phyloP scores from a whole-genome alignment of 2,888 invertebrate species.

The Coelopa pilipes region DNA sequence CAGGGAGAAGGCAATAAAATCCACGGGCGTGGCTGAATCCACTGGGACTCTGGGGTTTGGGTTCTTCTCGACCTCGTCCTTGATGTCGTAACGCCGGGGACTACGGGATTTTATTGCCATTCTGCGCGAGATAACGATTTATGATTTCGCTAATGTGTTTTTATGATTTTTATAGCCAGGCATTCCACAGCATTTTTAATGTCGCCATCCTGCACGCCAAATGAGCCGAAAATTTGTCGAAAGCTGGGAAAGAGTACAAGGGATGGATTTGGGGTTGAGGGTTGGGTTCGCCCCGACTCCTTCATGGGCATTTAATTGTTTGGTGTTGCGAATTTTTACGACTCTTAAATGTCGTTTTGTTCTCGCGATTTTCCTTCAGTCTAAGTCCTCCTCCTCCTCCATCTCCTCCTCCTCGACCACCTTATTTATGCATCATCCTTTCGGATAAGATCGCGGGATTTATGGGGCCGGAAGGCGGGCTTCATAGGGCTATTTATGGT shows the following conservation, averaged over 20 bases:
- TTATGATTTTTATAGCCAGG: constrained; percentile 49
- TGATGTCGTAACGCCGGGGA: not conserved
- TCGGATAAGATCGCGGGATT: constrained; percentile 31
- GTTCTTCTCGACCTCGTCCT: not conserved
- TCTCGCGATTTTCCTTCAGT: not conserved
- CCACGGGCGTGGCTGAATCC: not conserved
- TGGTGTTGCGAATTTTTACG: constrained; percentile 51
- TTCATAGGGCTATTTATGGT: too few species aligned
- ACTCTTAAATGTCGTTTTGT: constrained; percentile 25
- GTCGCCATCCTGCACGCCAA: constrained; percentile 15
- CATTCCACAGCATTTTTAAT: constrained; percentile 39
- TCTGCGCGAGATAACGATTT: constrained; percentile 51
- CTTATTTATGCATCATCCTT: constrained; percentile 15
- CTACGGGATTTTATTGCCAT: constrained; percentile 21
- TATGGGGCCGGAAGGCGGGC: too few species aligned
- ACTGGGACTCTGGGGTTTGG: not conserved
- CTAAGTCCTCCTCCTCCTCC: too few species aligned
- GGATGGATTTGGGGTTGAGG: not conserved
- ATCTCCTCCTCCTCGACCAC: too few species aligned
- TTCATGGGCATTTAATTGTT: constrained; percentile 43
- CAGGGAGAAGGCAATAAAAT: not conserved
- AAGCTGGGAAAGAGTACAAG: not conserved
- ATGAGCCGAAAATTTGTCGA: constrained; percentile 28
- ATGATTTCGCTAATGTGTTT: constrained; percentile 53
- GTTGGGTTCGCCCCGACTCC: not conserved